A percentile compares a stretch with the other conserved stretches of the same genome.
Conservation (phyloP, 2,797 vertebrate species). For the Spinibarbus caldwelli region DNA sequence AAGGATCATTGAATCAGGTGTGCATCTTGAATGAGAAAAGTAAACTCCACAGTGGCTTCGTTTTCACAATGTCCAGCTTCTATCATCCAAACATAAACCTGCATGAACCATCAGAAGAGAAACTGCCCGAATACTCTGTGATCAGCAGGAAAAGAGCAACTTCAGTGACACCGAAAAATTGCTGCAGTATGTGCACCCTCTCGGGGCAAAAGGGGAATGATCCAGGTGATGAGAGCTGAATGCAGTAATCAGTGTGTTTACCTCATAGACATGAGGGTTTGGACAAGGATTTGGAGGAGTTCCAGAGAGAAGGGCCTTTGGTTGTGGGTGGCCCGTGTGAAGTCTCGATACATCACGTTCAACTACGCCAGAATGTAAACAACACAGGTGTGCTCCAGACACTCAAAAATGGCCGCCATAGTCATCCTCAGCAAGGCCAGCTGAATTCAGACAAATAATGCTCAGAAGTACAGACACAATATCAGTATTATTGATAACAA, state of each 20-base stretch:
- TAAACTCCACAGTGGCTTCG: constrained; percentile 19
- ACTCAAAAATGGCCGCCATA: constrained; percentile 4
- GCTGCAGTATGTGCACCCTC: constrained; percentile 34
- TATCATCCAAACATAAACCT: constrained; percentile 24
- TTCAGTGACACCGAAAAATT: constrained; percentile 25
- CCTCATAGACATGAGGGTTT: constrained; percentile 39
- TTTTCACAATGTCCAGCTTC: constrained; percentile 23
- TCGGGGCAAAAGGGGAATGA: constrained; percentile 47
- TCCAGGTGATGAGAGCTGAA: constrained; percentile 62
- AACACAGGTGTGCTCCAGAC: constrained; percentile 51
- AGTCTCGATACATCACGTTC: constrained; percentile 55
- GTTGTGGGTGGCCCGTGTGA: constrained; percentile 58
- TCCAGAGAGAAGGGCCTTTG: constrained; percentile 44
- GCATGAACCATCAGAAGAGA: neutral
- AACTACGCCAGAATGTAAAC: constrained; percentile 51
- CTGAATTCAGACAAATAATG: constrained; percentile 41
- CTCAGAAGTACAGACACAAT: too few species aligned
- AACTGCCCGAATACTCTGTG: neutral
- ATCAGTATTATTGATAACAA: too few species aligned
- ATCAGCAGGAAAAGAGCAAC: neutral
- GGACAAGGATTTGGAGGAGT: constrained; percentile 47
- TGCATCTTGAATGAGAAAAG: neutral
- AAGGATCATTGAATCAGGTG: constrained; percentile 23
- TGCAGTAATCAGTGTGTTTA: constrained; percentile 64
- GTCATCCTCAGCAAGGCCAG: constrained; percentile 14